phyloP scores from a whole-genome alignment of 2,888 invertebrate species.

The Sylvicola cinctus region DNA sequence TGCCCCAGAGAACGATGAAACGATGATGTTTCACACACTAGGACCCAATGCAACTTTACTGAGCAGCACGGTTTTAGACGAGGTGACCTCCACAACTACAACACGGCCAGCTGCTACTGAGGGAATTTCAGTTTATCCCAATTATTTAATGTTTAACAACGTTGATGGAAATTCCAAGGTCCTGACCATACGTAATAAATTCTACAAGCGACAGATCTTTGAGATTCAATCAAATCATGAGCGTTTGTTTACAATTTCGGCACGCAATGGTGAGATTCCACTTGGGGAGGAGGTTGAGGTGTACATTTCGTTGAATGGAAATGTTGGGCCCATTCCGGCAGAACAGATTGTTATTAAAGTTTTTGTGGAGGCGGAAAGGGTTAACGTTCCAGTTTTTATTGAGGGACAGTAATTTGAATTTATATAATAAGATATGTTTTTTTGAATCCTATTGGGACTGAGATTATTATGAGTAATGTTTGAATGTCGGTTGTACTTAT shows the following conservation, averaged over 20 bases:
- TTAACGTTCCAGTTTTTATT: slow-evolving; percentile 16
- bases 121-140: slow-evolving; percentile 13
- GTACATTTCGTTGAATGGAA: too few species aligned
- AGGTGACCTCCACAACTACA: slow-evolving; percentile 12
- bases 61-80: slow-evolving; percentile 13
- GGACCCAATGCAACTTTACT: slow-evolving; percentile 7
- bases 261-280: slow-evolving; percentile 9
- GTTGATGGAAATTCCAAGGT: slow-evolving; percentile 7
- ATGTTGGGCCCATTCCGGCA: not conserved
- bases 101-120: slow-evolving; percentile 8
- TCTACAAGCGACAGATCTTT: slow-evolving; percentile 16
- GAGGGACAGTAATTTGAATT: not conserved
- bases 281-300: slow-evolving; percentile 4
- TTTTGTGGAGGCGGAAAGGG: slow-evolving; percentile 19
- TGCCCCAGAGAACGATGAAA: slow-evolving; percentile 20
- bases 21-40: slow-evolving; percentile 21
- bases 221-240: slow-evolving; percentile 15
- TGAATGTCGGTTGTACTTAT: too few species aligned
- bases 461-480: too few species aligned
- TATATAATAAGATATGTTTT: too few species aligned
- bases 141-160: slow-evolving; percentile 11
- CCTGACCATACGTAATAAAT: slow-evolving; percentile 13
- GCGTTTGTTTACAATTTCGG: slow-evolving; percentile 15
- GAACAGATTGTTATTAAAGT: slow-evolving; percentile 5
- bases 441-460: too few species aligned